Percentiles rank a stretch among this genome's conserved stretches.
These are phyloP conservation scores for Noctuana brunneofusca DNA, from an alignment of 2,888 invertebrate species.

Conservation along the genomic window DNA sequence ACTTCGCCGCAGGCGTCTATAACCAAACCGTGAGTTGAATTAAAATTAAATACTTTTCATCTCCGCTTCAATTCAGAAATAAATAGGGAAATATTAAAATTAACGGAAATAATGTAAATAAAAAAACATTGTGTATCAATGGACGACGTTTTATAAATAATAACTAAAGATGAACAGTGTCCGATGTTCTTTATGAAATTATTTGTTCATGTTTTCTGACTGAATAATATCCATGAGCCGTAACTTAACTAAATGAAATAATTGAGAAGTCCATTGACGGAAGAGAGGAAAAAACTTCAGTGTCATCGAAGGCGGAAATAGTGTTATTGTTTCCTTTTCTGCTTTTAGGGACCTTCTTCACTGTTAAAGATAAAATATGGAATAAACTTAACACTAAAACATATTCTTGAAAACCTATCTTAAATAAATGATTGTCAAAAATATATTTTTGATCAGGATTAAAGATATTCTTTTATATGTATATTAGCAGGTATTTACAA, in stretches of 20 bases:
- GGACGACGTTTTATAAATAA: not conserved
- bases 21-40: not conserved
- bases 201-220: not conserved
- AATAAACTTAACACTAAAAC: not conserved
- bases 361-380: too few species aligned
- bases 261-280: constrained; percentile 23
- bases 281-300: constrained; percentile 27
- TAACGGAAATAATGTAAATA: not conserved
- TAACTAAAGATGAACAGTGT: not conserved
- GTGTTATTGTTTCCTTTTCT: constrained; percentile 22
- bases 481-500: too few species aligned
- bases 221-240: constrained; percentile 15
- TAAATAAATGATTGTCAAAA: too few species aligned
- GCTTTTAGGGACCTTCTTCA: not conserved
- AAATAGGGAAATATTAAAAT: too few species aligned
- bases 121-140: not conserved
- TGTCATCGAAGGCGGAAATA: constrained; percentile 31
- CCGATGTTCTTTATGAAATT: not conserved
- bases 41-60: not conserved
- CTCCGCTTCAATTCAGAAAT: not conserved
- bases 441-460: too few species aligned
- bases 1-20: not conserved
- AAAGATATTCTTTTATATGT: too few species aligned
- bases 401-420: too few species aligned
- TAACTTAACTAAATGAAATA: constrained; percentile 22